Evolutionary conservation across 2,888 invertebrate genomes (phyloP).

Genomic region (Drosophila niveifrons): DNA sequence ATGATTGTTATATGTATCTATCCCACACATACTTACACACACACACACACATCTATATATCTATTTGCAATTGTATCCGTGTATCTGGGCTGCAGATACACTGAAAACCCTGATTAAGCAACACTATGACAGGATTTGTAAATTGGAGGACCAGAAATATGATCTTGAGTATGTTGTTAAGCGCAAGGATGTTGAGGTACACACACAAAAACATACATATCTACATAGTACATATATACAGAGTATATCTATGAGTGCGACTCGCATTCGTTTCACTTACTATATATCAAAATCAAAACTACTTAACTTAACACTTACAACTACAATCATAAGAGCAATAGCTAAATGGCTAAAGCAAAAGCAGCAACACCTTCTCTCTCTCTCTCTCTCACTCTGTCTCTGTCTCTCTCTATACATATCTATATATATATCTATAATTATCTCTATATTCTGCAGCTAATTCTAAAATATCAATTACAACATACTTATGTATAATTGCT

Average conservation of each 20-base stretch:
- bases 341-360: slow-evolving; percentile 30
- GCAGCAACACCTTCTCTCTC: slow-evolving; percentile 63
- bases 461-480: slow-evolving; percentile 20
- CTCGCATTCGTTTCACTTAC: slow-evolving; percentile 4
- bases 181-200: slow-evolving; percentile 99
- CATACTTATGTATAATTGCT: slow-evolving; percentile 38
- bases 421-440: slow-evolving; percentile 27
- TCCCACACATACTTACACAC: slow-evolving; percentile 2
- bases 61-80: slow-evolving; percentile 10
- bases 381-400: slow-evolving; percentile 39
- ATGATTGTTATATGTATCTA: slow-evolving; percentile 24
- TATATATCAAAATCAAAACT: slow-evolving; percentile 67
- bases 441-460: slow-evolving; percentile 4
- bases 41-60: slow-evolving; percentile 5
- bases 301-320: slow-evolving; percentile 55
- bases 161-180: slow-evolving; percentile 99
- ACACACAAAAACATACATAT: slow-evolving; percentile 76
- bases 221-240: slow-evolving; percentile 39
- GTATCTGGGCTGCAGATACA: slow-evolving; percentile 87
- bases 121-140: slow-evolving; percentile 94
- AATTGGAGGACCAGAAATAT: slow-evolving; percentile 97
- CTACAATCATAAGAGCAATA: slow-evolving; percentile 51
- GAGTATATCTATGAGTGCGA: slow-evolving; percentile 16
- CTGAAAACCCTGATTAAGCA: slow-evolving; percentile 91
- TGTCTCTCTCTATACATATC: slow-evolving; percentile 28